Evolutionary conservation across 2,797 vertebrate species (phyloP).

Genomic region (Sandelia bainsii): DNA sequence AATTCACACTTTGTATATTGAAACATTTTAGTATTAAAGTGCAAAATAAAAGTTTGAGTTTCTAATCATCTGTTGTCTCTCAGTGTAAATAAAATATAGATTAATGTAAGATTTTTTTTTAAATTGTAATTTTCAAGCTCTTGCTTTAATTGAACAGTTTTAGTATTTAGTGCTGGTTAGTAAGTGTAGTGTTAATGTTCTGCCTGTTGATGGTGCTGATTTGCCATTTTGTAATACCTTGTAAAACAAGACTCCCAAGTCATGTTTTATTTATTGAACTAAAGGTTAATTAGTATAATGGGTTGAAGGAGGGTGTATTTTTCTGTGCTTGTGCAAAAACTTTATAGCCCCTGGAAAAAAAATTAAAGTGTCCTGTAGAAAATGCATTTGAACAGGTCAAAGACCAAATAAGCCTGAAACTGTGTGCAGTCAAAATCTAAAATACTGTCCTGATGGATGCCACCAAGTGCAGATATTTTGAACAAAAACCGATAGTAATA

Average conservation of each 20-base stretch:
- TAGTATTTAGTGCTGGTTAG: neutral
- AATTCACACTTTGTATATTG: slow-evolving; percentile 76
- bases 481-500: neutral
- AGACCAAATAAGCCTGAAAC: neutral
- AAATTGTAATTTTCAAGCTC: neutral
- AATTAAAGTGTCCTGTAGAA: neutral
- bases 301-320: neutral
- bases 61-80: slow-evolving; percentile 76
- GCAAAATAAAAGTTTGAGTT: slow-evolving; percentile 81
- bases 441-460: slow-evolving; percentile 5
- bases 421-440: neutral
- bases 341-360: neutral
- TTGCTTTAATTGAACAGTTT: fast-evolving
- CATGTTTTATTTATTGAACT: neutral
- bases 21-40: slow-evolving; percentile 78
- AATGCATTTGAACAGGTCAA: neutral
- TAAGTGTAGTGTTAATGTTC: slow-evolving; percentile 7
- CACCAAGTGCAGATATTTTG: neutral
- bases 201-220: slow-evolving; percentile 34
- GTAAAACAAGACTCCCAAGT: neutral
- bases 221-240: neutral
- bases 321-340: no score
- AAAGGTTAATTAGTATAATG: neutral
- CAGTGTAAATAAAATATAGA: slow-evolving; percentile 53
- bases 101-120: neutral